A percentile compares a stretch with the other conserved stretches of the same genome.
Conservation (phyloP, 2,113 vertebrate genomes). For the Pollachius pollachius region DNA sequence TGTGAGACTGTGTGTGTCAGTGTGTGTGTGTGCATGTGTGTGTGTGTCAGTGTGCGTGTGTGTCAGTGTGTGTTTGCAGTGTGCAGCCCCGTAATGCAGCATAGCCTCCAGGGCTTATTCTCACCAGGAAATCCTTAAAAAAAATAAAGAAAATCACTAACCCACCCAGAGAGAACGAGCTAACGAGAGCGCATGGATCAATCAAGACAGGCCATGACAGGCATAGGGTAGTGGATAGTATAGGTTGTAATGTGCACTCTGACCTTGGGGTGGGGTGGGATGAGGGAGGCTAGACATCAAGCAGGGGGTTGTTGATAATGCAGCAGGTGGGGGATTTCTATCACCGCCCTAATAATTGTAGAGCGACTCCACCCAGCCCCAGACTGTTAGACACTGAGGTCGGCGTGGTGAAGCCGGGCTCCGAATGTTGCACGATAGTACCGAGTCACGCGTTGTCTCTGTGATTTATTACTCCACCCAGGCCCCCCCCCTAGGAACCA, state of each 20-base stretch:
- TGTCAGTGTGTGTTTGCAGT: no score
- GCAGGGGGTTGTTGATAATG: conserved; percentile 19
- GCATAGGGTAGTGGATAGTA: not conserved
- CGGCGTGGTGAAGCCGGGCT: conserved; percentile 8
- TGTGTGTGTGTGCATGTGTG: no score
- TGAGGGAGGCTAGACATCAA: conserved; percentile 7
- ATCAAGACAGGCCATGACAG: no score
- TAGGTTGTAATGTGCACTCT: conserved; percentile 24
- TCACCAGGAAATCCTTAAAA: no score
- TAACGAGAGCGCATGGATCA: no score
- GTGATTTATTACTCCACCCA: conserved; percentile 6
- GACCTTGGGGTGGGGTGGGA: conserved; percentile 22
- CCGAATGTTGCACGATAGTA: conserved; percentile 5
- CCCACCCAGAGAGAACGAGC: no score
- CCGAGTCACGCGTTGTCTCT: conserved; percentile 15
- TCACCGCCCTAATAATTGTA: conserved; percentile 32
- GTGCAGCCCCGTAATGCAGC: no score
- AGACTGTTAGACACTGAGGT: conserved; percentile 27
- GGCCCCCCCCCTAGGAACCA: not conserved
- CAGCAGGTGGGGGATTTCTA: conserved; percentile 15
- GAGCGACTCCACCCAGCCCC: not conserved
- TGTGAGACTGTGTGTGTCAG: no score
- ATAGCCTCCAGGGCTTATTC: no score
- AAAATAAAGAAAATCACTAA: no score
- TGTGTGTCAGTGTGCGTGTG: no score